Percentiles rank a stretch among this genome's conserved stretches.
phyloP scores from a whole-genome alignment of 2,113 vertebrate genomes.

The Myanophis thanlyinensis region DNA sequence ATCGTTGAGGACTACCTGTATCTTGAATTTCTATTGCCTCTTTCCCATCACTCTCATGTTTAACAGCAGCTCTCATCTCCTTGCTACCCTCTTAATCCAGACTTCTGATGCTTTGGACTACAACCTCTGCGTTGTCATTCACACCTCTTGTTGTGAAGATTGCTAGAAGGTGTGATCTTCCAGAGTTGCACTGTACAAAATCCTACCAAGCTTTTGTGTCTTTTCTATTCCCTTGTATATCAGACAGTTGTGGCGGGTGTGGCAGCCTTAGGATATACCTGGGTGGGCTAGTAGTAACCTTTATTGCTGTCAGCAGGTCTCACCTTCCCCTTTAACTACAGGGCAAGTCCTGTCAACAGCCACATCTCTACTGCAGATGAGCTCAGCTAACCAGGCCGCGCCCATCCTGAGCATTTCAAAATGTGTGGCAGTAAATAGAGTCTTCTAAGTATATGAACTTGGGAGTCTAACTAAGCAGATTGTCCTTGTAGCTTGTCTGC shows the following conservation, averaged over 20 bases:
- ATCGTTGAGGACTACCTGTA: background rate
- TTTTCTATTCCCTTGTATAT: background rate
- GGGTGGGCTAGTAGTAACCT: background rate
- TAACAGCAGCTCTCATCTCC: background rate
- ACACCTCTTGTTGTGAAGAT: background rate
- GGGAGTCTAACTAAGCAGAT: background rate
- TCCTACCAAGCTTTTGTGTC: background rate
- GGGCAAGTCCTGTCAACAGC: constrained; percentile 8
- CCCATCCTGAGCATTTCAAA: background rate
- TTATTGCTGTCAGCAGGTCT: background rate
- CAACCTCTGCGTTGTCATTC: background rate
- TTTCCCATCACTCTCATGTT: background rate
- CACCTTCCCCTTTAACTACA: background rate
- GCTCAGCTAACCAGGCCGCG: background rate
- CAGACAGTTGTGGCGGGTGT: background rate
- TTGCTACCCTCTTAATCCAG: background rate
- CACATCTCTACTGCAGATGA: background rate
- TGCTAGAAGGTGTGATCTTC: background rate
- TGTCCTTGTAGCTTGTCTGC: background rate
- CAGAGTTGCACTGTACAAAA: background rate
- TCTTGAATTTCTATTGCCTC: background rate
- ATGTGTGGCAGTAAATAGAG: background rate
- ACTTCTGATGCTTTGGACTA: background rate
- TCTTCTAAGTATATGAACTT: background rate
- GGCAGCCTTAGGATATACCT: background rate